Base-by-base conservation (phyloP, 2,888 invertebrate species). In the Drosophila barbarae region DNA sequence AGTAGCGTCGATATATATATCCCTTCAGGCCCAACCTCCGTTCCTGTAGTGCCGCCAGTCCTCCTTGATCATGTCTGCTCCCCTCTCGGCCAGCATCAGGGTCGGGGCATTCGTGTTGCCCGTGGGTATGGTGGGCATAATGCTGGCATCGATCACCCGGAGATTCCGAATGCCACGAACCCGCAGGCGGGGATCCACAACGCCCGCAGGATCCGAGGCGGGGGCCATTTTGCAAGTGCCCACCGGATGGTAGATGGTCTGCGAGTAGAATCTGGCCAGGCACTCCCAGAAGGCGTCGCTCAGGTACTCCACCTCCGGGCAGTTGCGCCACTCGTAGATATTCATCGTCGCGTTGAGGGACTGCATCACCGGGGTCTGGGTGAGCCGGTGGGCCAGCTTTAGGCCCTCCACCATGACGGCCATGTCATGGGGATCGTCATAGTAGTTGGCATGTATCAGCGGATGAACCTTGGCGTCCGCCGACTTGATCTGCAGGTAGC, bases 381-480 rank as follows among this genome's bases (percentile, higher is more conserved):
- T 90, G 13, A 95, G 76, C 0, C 88, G 88, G 77, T 94, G 92
- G 0, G 92, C 93, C 71, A 95, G 90, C 84, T 95, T 94, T 0
- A 93, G 92, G 0, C 94, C 95, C 88, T 95, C 95, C 92, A 95
- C 95, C 90, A 95, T 88, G 55, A 93, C 89, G 73, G 92, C 91
- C 23, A 95, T 86, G 85, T 97, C 97, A 35, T 92, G 88, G 0
- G 93, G 93, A 80, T 95, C 92, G 0, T 92, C 89, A 79, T 93
- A 94, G 87, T 98, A 98, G 88, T 97, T 97, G 0, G 98, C 95
- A 88, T 95, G 94, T 65, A 98, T 96, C n/a, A 93, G 88, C 0
- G 98, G 96, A 72, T 94, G 93, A 0, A 93, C 91, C 56, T 91
- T 90, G 0, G 96, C 94, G 86, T 95, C 91, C 0, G 90, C 90